phyloP scores from a whole-genome alignment of 2,113 vertebrate species.

The Colinus virginianus region DNA sequence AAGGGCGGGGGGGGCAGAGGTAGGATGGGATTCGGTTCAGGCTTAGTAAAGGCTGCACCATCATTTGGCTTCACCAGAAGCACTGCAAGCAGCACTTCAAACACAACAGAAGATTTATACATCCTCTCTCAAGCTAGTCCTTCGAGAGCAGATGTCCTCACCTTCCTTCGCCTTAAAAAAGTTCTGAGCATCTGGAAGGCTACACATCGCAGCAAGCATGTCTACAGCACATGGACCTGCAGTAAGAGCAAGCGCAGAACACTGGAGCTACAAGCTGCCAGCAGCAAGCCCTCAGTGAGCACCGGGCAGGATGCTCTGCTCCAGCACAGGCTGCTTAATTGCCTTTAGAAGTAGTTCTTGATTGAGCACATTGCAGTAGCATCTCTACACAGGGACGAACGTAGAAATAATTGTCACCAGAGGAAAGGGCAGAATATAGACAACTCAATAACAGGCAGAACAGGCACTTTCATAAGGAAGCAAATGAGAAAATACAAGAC shows the following conservation, averaged over 20 bases:
- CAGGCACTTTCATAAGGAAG: background rate
- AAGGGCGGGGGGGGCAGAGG: too few relatives aligned
- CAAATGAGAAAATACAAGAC: background rate
- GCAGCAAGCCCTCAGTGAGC: background rate
- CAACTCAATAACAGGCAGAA: background rate
- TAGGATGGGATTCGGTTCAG: background rate
- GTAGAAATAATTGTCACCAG: background rate
- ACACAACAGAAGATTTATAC: background rate
- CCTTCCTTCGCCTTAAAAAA: background rate
- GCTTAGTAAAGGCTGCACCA: background rate
- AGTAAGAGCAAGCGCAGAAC: background rate
- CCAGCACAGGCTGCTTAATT: background rate
- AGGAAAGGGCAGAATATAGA: conserved; percentile 16
- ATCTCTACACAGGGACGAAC: background rate
- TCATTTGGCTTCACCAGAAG: background rate
- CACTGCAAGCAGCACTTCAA: background rate
- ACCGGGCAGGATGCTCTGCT: background rate
- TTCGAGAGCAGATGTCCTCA: background rate
- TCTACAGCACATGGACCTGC: background rate
- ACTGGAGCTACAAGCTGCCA: background rate
- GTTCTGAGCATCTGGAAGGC: background rate
- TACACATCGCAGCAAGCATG: background rate
- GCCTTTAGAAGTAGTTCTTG: background rate
- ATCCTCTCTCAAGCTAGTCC: background rate
- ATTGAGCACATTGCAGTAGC: background rate